Evolutionary conservation across 2,888 invertebrate genomes (phyloP).

Genomic region (Chironomus tentans): DNA sequence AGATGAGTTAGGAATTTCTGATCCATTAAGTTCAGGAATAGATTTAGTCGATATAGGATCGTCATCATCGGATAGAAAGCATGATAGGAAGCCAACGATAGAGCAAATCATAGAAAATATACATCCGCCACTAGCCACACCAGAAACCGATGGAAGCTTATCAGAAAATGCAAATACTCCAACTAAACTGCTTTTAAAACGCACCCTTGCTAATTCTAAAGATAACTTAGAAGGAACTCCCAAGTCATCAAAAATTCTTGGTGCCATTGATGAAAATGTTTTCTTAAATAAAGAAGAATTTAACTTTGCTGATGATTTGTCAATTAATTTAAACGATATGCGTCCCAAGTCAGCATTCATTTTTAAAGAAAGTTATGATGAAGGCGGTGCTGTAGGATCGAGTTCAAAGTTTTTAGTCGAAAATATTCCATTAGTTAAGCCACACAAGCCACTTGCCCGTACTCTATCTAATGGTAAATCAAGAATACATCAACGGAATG

Average conservation of each 20-base stretch:
- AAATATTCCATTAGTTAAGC: constrained; percentile 44
- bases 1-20: constrained; percentile 54
- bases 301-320: constrained; percentile 36
- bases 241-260: constrained; percentile 8
- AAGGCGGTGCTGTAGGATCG: constrained; percentile 28
- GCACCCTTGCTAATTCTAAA: constrained; percentile 40
- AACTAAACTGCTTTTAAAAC: constrained; percentile 36
- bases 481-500: constrained; percentile 35
- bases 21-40: constrained; percentile 43
- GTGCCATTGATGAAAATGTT: constrained; percentile 17
- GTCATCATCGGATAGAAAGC: constrained; percentile 25
- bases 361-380: neutral
- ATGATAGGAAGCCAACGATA: constrained; percentile 6
- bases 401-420: constrained; percentile 29
- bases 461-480: constrained; percentile 52
- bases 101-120: constrained; percentile 28
- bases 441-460: constrained; percentile 61
- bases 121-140: constrained; percentile 47
- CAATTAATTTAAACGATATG: constrained; percentile 45
- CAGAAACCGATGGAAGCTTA: constrained; percentile 51
- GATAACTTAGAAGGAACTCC: constrained; percentile 35
- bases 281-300: constrained; percentile 25
- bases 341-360: neutral
- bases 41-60: constrained; percentile 39
- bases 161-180: constrained; percentile 43